phyloP scores from a whole-genome alignment of 2,888 invertebrate species.

The Nebria salina region DNA sequence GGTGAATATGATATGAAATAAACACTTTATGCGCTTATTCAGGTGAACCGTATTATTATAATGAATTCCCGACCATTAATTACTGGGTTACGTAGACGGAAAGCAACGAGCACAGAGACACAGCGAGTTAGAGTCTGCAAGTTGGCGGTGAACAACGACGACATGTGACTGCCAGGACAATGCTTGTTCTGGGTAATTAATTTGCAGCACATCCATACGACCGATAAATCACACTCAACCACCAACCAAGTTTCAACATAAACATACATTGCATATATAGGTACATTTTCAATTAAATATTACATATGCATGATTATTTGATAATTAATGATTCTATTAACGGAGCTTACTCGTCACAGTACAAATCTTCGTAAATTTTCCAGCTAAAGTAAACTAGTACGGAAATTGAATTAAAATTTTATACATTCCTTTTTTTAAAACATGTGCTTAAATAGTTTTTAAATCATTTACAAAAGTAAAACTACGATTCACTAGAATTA shows the following conservation, averaged over 20 bases:
- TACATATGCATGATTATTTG: conserved; percentile 39
- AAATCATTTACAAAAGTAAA: neutral
- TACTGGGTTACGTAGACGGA: conserved; percentile 25
- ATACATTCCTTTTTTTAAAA: no score
- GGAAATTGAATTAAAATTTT: neutral
- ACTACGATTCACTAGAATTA: neutral
- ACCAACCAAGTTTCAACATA: conserved; percentile 8
- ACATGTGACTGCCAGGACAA: conserved; percentile 43
- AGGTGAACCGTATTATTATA: conserved; percentile 25
- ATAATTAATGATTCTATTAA: neutral
- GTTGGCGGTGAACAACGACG: conserved; percentile 38
- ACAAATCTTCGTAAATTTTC: neutral
- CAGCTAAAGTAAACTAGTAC: neutral
- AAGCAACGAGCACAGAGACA: conserved; percentile 29
- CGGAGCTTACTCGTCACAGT: neutral
- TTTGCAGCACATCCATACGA: conserved; percentile 45
- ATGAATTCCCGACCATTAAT: conserved; percentile 38
- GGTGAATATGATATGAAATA: neutral
- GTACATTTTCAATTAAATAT: conserved; percentile 38
- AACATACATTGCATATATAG: neutral
- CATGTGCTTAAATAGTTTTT: neutral
- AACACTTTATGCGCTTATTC: conserved; percentile 17
- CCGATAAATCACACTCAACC: conserved; percentile 35
- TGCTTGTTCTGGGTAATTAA: conserved; percentile 46
- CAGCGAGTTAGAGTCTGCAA: conserved; percentile 33